A percentile compares a stretch with the other conserved stretches of the same genome.
These are phyloP conservation scores for Oncorhynchus keta DNA, from an alignment of 2,113 vertebrate species.

Conservation along the genomic window DNA sequence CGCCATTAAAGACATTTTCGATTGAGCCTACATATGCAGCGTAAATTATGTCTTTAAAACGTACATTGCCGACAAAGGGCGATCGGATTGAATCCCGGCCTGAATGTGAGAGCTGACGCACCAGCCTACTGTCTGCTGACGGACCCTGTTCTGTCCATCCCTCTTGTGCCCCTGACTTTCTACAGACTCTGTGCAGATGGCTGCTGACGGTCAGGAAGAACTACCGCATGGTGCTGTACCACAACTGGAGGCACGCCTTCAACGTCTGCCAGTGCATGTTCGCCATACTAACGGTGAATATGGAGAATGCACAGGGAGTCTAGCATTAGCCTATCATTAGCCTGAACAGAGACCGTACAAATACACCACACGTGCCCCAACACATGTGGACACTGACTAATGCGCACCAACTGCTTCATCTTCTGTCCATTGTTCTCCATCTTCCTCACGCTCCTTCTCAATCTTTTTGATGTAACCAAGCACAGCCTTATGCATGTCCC, in stretches of 20 bases:
- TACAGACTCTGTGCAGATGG: slow-evolving; percentile 96
- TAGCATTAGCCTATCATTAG: neutral
- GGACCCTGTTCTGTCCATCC: slow-evolving; percentile 42
- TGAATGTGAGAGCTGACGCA: neutral
- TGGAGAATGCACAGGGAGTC: neutral
- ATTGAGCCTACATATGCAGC: too few relatives aligned
- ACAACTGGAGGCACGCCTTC: slow-evolving; percentile 99
- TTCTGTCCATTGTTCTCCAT: neutral
- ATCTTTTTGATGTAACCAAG: slow-evolving; percentile 44
- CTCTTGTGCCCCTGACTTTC: slow-evolving; percentile 8
- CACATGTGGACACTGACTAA: neutral
- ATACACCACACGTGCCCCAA: neutral
- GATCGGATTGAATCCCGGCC: too few relatives aligned
- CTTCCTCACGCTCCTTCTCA: neutral
- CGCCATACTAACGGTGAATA: slow-evolving; percentile 91
- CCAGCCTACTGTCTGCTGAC: slow-evolving; percentile 17
- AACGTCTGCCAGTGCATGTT: slow-evolving; percentile 99
- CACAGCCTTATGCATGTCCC: slow-evolving; percentile 41
- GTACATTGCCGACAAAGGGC: too few relatives aligned
- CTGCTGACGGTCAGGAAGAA: slow-evolving; percentile 98
- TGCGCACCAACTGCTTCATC: neutral
- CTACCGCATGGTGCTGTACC: slow-evolving; percentile 97
- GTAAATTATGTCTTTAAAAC: too few relatives aligned
- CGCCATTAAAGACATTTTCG: too few relatives aligned
- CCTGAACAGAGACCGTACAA: neutral